These are phyloP conservation scores for Mugil cephalus DNA, from an alignment of 2,113 vertebrate species.

Conservation along the genomic window DNA sequence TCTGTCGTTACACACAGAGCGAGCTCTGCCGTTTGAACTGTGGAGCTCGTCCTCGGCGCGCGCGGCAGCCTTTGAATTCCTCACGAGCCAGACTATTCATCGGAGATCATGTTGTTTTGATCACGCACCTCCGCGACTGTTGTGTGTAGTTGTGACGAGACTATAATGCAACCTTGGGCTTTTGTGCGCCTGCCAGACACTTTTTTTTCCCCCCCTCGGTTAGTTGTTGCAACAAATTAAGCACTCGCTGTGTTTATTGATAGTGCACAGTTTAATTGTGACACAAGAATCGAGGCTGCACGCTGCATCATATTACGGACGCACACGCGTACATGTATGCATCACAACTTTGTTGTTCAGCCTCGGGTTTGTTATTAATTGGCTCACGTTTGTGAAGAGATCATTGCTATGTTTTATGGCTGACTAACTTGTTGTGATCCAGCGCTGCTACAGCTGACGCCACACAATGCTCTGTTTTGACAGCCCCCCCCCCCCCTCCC, in stretches of 20 bases:
- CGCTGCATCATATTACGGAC: not conserved
- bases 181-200: constrained; percentile 9
- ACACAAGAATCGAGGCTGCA: not conserved
- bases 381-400: constrained; percentile 5
- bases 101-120: constrained; percentile 20
- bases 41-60: constrained; percentile 4
- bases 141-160: constrained; percentile 1
- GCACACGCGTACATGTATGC: not conserved
- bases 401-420: constrained; percentile 5
- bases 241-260: constrained; percentile 6
- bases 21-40: constrained; percentile 11
- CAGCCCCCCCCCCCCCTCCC: constrained; percentile 15
- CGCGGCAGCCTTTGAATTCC: constrained; percentile 32
- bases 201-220: not conserved
- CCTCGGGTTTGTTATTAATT: not conserved
- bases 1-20: constrained; percentile 35
- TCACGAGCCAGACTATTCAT: constrained; percentile 6
- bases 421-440: constrained; percentile 47
- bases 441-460: constrained; percentile 44
- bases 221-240: constrained; percentile 17
- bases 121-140: not conserved
- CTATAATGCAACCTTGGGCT: not conserved
- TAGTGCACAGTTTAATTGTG: not conserved
- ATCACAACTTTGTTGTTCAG: constrained; percentile 3
- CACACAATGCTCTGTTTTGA: constrained; percentile 61